Evolutionary conservation across 2,113 vertebrate genomes (phyloP), one percentile per base, ranked within the genome.

Genomic region (Junco hyemalis): DNA sequence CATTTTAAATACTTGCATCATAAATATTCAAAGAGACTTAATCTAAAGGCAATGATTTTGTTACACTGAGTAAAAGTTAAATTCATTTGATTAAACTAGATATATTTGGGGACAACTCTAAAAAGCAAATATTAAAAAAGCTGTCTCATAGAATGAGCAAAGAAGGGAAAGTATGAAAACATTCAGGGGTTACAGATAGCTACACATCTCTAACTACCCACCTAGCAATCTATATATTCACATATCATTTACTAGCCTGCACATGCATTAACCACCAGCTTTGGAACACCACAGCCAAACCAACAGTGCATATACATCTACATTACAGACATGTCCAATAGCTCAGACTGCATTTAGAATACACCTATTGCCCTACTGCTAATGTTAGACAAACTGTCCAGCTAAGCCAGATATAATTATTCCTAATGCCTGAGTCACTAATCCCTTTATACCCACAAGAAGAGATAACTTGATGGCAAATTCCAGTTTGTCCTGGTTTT

Each of bases 401-500:
- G 23, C 76, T 88, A 90, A 94, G 76, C 82, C 76, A 93, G 56
- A 73, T 54, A 74, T 29, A 96, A 93, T 51, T 77, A 86, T 66
- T 88, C 82, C 44, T 94, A 96, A 90, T 81, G 80, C 60, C 31
- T 48, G 44, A 90, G 48, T 86, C 80, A 84, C 77, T 95, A 96
- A 96, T 94, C 88, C 44, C 51, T 94, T 95, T 93, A 88, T 36
- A 90, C 8, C 28, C n/a, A 36, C 60, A 86, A 70, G 56, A 86
- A 91, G 51, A 81, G 82, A 51, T 22, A 91, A 92, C 64, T 44
- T 78, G 90, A 93, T 90, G 76, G 53, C 65, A 93, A 95, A 94
- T 84, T 93, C 69, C 44, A 92, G 51, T 86, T 88, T 71, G 56
- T 66, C 65, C 85, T 88, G 56, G 14, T 88, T 94, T 93, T 90